Evolutionary conservation across 2,113 vertebrate genomes (phyloP).

Genomic region (Zosterops borbonicus): DNA sequence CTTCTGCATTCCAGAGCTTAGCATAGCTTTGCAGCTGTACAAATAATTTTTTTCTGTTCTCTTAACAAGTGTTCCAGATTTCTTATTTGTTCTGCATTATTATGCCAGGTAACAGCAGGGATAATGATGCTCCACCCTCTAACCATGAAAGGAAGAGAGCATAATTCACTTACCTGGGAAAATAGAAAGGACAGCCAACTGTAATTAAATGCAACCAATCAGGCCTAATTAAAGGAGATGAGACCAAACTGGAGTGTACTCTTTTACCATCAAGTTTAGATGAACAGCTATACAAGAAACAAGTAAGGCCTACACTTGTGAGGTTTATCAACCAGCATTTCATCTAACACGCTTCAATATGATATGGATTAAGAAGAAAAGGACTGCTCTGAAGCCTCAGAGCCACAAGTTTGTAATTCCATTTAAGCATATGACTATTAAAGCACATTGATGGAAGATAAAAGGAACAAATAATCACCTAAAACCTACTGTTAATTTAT

Average conservation of each 20-base stretch:
- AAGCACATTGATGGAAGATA: neutral
- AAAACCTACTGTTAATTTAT: neutral
- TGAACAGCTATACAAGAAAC: neutral
- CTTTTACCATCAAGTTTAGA: neutral
- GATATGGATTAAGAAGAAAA: neutral
- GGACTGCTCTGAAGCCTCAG: neutral
- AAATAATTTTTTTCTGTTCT: neutral
- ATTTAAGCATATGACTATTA: neutral
- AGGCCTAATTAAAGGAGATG: neutral
- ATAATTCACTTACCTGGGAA: neutral
- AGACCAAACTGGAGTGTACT: neutral
- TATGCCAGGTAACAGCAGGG: neutral
- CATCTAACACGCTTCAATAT: neutral
- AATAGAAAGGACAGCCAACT: neutral
- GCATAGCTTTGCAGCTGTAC: neutral
- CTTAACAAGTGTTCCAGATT: neutral
- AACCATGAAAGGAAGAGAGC: neutral
- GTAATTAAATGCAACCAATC: neutral
- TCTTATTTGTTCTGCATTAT: neutral
- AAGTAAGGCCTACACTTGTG: neutral
- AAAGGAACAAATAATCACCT: neutral
- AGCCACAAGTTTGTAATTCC: neutral
- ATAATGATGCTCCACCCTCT: neutral
- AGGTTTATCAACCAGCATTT: neutral
- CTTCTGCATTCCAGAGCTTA: neutral